Evolutionary conservation across 2,888 invertebrate species (phyloP).

Genomic region (Axea sp.): DNA sequence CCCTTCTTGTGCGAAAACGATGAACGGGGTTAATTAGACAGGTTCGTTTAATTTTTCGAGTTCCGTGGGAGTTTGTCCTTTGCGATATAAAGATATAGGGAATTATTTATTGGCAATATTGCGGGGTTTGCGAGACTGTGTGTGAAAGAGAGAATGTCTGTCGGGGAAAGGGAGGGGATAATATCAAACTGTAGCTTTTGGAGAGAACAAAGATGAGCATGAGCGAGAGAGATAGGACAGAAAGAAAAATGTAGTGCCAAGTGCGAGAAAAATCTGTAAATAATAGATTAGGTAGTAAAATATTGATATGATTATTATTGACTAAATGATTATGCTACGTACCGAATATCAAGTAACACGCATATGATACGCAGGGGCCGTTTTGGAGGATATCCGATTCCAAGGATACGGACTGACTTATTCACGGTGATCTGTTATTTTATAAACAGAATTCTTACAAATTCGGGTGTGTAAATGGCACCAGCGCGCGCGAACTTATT

Average conservation of each 20-base stretch:
- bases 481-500: background rate
- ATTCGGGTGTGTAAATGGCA: constrained; percentile 1
- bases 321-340: constrained; percentile 75
- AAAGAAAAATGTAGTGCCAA: constrained; percentile 72
- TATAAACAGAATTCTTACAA: background rate
- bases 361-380: constrained; percentile 69
- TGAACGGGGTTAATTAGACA: constrained; percentile 33
- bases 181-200: constrained; percentile 28
- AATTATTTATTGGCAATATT: constrained; percentile 77
- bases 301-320: constrained; percentile 75
- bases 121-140: constrained; percentile 67
- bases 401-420: constrained; percentile 56
- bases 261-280: constrained; percentile 74
- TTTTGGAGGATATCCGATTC: constrained; percentile 61
- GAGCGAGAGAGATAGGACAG: constrained; percentile 40
- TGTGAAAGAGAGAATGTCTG: constrained; percentile 40
- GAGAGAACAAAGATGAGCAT: constrained; percentile 1
- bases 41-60: constrained; percentile 58
- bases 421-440: constrained; percentile 31
- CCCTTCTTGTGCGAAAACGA: constrained; percentile 22
- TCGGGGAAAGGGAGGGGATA: constrained; percentile 8
- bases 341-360: constrained; percentile 72
- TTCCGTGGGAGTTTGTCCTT: constrained; percentile 71
- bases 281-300: constrained; percentile 78
- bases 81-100: constrained; percentile 75